Conservation (phyloP, 2,113 vertebrate genomes). For the Anarhynchus alexandrinus region DNA sequence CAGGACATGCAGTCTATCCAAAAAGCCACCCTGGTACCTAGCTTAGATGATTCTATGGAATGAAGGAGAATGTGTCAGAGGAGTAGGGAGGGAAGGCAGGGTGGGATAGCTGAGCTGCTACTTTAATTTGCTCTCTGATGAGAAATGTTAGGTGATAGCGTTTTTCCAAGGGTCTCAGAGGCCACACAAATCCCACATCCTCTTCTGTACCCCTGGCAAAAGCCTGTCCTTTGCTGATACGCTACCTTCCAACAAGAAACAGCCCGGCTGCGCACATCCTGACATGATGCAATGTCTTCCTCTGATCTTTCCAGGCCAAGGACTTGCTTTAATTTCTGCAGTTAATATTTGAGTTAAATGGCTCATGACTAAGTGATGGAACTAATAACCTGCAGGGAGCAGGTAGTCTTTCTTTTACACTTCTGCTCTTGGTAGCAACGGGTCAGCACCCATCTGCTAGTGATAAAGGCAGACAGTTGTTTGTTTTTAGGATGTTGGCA, state of each 20-base stretch:
- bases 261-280: neutral
- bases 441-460: conserved; percentile 31
- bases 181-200: neutral
- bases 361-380: conserved; percentile 62
- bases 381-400: conserved; percentile 49
- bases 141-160: neutral
- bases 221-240: neutral
- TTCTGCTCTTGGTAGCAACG: neutral
- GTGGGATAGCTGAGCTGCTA: neutral
- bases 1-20: neutral
- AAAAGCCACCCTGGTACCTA: neutral
- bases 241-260: neutral
- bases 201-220: neutral
- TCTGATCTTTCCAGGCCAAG: conserved; percentile 55
- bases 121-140: neutral
- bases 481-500: neutral
- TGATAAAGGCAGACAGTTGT: neutral
- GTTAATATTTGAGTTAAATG: conserved; percentile 65
- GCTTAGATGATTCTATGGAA: neutral
- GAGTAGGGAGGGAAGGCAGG: neutral
- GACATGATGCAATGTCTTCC: neutral
- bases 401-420: conserved; percentile 28
- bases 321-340: conserved; percentile 61
- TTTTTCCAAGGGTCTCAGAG: neutral
- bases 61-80: neutral